These are phyloP conservation scores for Bothrops alternatus DNA, from an alignment of 2,797 vertebrate genomes.

Conservation along the genomic window DNA sequence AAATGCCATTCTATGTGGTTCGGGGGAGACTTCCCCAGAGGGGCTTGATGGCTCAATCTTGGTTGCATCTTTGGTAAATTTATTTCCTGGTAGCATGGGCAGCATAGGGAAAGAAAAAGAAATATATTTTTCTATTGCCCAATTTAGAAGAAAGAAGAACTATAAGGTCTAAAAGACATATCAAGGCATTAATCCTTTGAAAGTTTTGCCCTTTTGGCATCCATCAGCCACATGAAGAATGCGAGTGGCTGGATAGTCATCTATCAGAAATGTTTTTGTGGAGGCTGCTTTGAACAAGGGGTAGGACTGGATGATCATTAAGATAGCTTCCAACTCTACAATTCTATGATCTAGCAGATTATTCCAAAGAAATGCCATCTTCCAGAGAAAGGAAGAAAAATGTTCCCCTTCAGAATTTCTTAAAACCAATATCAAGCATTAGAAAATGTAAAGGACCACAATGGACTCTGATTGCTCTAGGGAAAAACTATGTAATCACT, in stretches of 20 bases:
- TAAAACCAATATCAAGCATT: neutral
- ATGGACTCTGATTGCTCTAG: neutral
- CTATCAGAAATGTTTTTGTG: neutral
- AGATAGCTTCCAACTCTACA: neutral
- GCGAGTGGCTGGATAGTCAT: neutral
- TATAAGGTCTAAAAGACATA: neutral
- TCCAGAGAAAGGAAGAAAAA: neutral
- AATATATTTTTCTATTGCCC: neutral
- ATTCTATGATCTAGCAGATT: neutral
- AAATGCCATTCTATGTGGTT: conserved; percentile 53
- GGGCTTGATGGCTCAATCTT: conserved; percentile 74
- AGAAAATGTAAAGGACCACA: neutral
- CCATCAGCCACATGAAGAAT: neutral
- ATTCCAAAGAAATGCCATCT: neutral
- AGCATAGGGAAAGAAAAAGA: neutral
- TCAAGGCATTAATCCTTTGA: neutral
- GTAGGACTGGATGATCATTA: neutral
- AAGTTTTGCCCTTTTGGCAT: neutral
- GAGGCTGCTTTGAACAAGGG: neutral
- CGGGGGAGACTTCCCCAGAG: conserved; percentile 63
- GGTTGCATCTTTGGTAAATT: conserved; percentile 79
- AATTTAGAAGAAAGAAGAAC: neutral
- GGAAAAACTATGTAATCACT: neutral
- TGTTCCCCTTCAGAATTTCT: neutral
- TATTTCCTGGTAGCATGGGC: conserved; percentile 67